A percentile compares a stretch with the other conserved stretches of the same genome.
Conservation (phyloP, 2,113 vertebrate species). For the Corythornis cristatus region DNA sequence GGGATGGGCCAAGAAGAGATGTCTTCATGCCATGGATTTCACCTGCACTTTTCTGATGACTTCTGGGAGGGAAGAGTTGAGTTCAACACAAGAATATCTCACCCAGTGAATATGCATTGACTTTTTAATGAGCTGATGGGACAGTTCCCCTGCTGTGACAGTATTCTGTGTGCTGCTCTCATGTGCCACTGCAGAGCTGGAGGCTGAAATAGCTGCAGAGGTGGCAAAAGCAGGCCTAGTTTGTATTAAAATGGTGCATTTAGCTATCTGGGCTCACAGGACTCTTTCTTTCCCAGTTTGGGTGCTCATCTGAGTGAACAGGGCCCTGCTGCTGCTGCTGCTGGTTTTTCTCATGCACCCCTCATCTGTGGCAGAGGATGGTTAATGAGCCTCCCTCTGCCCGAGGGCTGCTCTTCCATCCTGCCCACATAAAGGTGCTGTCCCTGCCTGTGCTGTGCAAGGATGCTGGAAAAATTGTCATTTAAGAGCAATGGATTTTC, state of each 20-base stretch:
- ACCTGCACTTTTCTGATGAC: constrained; percentile 42
- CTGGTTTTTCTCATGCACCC: not conserved
- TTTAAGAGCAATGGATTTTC: not conserved
- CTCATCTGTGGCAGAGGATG: not conserved
- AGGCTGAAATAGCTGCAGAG: not conserved
- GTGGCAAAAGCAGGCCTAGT: not conserved
- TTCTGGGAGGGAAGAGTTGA: not conserved
- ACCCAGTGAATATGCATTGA: not conserved
- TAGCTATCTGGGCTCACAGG: not conserved
- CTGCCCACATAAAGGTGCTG: not conserved
- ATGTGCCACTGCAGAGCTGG: not conserved
- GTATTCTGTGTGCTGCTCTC: not conserved
- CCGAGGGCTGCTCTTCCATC: not conserved
- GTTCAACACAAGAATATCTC: not conserved
- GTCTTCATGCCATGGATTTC: constrained; percentile 53
- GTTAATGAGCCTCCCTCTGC: not conserved
- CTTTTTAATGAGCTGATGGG: not conserved
- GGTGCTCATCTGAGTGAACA: not conserved
- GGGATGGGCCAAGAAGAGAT: constrained; percentile 43
- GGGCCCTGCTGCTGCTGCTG: not conserved
- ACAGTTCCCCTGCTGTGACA: not conserved
- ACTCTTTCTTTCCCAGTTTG: not conserved
- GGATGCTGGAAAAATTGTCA: not conserved
- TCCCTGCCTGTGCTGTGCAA: fast-evolving
- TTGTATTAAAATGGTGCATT: constrained; percentile 49